phyloP scores from a whole-genome alignment of 2,113 vertebrate genomes.

The Eclectus roratus region DNA sequence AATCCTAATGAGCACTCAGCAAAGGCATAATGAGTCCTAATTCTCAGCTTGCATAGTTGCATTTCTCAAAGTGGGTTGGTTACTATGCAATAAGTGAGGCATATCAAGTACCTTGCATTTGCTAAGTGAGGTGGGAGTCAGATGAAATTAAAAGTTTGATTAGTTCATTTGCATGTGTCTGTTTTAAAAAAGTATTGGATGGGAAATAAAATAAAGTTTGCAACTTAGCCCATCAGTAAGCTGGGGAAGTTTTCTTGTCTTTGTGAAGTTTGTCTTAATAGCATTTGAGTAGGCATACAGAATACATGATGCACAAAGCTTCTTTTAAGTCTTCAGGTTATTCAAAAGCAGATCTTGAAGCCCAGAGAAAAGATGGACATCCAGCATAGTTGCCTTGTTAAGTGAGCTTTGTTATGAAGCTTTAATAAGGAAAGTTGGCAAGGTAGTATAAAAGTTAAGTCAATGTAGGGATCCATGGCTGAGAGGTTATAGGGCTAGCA shows the following conservation, averaged over 20 bases:
- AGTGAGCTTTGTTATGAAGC: background rate
- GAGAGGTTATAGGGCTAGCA: background rate
- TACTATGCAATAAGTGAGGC: constrained; percentile 44
- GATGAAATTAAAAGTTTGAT: constrained; percentile 13
- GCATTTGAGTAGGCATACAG: background rate
- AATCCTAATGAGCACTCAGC: constrained; percentile 49
- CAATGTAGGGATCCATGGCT: background rate
- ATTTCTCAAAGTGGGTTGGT: constrained; percentile 13
- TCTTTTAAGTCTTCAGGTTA: background rate
- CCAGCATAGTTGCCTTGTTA: background rate
- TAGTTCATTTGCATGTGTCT: background rate
- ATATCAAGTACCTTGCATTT: background rate
- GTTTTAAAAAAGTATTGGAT: background rate
- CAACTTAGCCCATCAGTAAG: background rate
- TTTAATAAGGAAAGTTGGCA: background rate
- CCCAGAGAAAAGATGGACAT: background rate
- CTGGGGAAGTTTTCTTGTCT: background rate
- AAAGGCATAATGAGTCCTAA: constrained; percentile 40
- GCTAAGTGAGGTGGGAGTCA: background rate
- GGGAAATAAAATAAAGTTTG: background rate
- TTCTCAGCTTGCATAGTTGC: constrained; percentile 32
- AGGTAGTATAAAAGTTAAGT: background rate
- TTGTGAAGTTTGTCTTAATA: background rate
- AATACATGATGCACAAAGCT: background rate
- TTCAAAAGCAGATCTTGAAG: background rate